Base-by-base conservation (phyloP, 2,888 invertebrate genomes). In the Sesamia inferens region DNA sequence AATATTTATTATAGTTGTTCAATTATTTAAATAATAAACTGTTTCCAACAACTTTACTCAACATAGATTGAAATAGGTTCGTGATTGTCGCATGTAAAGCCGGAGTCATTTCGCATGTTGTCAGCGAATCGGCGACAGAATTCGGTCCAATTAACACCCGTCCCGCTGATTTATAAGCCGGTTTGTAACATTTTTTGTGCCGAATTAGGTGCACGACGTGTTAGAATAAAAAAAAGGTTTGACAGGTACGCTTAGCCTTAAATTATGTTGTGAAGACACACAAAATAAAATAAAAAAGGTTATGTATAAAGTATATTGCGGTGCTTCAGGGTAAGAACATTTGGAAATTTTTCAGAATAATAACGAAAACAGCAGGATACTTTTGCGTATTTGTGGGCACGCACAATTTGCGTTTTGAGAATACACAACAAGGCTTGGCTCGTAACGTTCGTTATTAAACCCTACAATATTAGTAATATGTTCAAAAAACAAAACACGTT, bases 131-230 rank as follows among this genome's bases (percentile, higher is more conserved):
- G 66, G 83, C 74, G 81, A 81, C 79, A 89, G 93, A 92, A 94
- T 94, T 94, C 94, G 93, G 93, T 92, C 95, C 95, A 96, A 96
- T 96, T 96, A 95, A 95, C 96, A 95, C 95, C 91, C 91, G 85
- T 81, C 88, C 87, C 86, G 90, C 88, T 94, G 93, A 95, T 94
- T 95, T 95, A 95, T 94, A 88, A 88, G 88, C 90, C 88, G 90
- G 91, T 91, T 92, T 90, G 90, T 90, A 88, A 88, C 88, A 88
- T 93, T 93, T 94, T 93, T 92, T 93, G 93, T 88, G 90, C 89
- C 87, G 90, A 92, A 92, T 94, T 92, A 91, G 90, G 88, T 86
- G 82, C 88, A 82, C 87, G 89, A 92, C 90, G 93, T 93, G 94
- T 93, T 90, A 90, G 89, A 88, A 92, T 78, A 93, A 82, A 85